phyloP scores from a whole-genome alignment of 2,113 vertebrate genomes.

The Serilophus lunatus region DNA sequence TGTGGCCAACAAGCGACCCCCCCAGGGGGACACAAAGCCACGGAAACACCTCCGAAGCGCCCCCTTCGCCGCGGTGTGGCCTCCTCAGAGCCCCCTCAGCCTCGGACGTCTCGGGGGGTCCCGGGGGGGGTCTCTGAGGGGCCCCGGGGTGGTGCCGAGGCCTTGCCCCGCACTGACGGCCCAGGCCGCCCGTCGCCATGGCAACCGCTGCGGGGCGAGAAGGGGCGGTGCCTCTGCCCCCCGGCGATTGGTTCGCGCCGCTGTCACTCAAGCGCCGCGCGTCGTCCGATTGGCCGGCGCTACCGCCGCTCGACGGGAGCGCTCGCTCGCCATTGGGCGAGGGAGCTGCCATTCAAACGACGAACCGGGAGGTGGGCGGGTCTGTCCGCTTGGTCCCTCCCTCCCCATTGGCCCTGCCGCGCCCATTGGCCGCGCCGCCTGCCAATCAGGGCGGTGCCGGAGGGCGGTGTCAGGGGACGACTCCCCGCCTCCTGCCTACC shows the following conservation, averaged over 20 bases:
- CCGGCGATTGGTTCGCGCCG: fast-evolving
- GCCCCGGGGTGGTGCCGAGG: neutral
- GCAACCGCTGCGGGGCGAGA: neutral
- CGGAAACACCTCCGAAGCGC: fast-evolving
- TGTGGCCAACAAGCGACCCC: fast-evolving
- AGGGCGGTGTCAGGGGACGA: too few relatives aligned
- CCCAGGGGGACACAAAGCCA: neutral
- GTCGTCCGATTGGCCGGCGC: fast-evolving
- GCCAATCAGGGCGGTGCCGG: neutral
- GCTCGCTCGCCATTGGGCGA: fast-evolving
- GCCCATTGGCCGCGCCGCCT: fast-evolving
- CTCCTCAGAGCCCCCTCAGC: neutral
- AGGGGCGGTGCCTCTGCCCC: neutral
- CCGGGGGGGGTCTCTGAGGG: too few relatives aligned
- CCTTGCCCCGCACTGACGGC: neutral
- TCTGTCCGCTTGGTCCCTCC: fast-evolving
- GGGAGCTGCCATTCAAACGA: fast-evolving
- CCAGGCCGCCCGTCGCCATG: neutral
- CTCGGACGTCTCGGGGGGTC: fast-evolving
- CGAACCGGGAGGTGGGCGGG: fast-evolving
- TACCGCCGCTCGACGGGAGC: fast-evolving
- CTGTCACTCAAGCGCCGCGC: neutral
- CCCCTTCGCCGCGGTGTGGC: fast-evolving
- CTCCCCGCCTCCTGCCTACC: fast-evolving
- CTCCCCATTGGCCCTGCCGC: neutral